Evolutionary conservation across 2,113 vertebrate species (phyloP), one percentile per base, ranked within the genome.

Genomic region (Symphodus melops): DNA sequence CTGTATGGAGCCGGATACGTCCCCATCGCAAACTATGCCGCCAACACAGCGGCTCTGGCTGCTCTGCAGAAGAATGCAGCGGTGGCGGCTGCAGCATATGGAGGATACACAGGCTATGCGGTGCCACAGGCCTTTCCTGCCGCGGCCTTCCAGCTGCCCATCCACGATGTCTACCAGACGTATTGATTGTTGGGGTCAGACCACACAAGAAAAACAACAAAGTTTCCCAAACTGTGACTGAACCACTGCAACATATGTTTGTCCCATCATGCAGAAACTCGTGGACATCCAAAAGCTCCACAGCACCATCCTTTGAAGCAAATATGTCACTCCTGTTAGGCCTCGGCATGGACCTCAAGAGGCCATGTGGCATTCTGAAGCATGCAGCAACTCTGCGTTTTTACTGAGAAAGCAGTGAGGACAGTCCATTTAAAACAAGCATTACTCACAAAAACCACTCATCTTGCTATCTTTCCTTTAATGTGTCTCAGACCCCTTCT

Each of bases 121-220:
- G 41, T 99, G 85, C 97, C 97, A 25, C 97, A 97, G 16, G 94
- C 97, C 7, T 99, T 99, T 83, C 98, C 97, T 0, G 82, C 96
- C 0, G 88, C 97, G 0, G 82, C 97, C 67, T 95, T 98, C 80
- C 97, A 97, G 93, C 94, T 99, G 64, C 97, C 98, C 68, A 94
- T 99, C 64, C 98, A 98, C 0, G 97, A 99, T 0, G 72, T 99
- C 92, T 99, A 99, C 91, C 97, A 95, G 93, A 97, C 96, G 7
- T 98, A 98, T 90, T 99, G 90, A 95, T 92, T 5, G 9, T 12
- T 67, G 61, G 63, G 75, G 53, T 71, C 72, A 19, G 65, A 48
- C 59, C n/a, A 36, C 14, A 6, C 23, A 49, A 33, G 28, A 6
- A 33, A 77, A 66, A 57, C 51, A 37, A 68, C 17, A 64, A 57